Base-by-base conservation (phyloP, 2,888 invertebrate species). In the Troilus luridus region DNA sequence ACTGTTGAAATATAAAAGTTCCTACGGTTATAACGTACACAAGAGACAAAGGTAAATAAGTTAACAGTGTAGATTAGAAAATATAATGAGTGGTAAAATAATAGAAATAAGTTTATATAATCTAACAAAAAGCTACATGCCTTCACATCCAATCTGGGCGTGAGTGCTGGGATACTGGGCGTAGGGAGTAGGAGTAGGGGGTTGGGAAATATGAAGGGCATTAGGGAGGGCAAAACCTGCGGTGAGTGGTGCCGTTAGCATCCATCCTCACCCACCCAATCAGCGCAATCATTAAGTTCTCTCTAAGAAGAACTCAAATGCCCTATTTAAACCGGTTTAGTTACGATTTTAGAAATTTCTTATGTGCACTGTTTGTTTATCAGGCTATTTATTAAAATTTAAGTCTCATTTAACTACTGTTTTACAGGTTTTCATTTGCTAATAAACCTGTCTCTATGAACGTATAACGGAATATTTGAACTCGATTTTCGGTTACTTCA, bases 241-340 rank as follows among this genome's bases (percentile, higher is more conserved):
- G 85, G 85, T 85, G 56, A 85, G 85, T 85, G 85, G 85, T 56
- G 21, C 85, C 85, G 85, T 85, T 85, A 85, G 85, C 27, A 56
- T 54, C 85, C 56, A 85, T 85, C 85, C 85, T 85, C 56, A 85
- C 85, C n/a, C 11, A n/a, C n/a, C 56, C 85, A 85, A 85, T 85
- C 85, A 85, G 85, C 85, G 14, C 85, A 56, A 85, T 85, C 85
- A 85, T 85, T 85, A 85, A 85, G 85, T n/a, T 41, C 85, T 14
- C 41, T 67, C 6, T 85, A 85, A 85, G 85, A 85, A 85, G 85
- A 56, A 21, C 72, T 67, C 27, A 41, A 77, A 5, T 77, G 72
- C 7, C 56, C 85, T 85, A 85, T 85, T 85, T 85, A 85, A 85
- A 85, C 85, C 85, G 56, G n/a, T 58, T 85, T 85, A 58, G n/a